These are phyloP conservation scores for Drosophila murphyi DNA, from an alignment of 1,140 invertebrate genomes.

Conservation along the genomic window DNA sequence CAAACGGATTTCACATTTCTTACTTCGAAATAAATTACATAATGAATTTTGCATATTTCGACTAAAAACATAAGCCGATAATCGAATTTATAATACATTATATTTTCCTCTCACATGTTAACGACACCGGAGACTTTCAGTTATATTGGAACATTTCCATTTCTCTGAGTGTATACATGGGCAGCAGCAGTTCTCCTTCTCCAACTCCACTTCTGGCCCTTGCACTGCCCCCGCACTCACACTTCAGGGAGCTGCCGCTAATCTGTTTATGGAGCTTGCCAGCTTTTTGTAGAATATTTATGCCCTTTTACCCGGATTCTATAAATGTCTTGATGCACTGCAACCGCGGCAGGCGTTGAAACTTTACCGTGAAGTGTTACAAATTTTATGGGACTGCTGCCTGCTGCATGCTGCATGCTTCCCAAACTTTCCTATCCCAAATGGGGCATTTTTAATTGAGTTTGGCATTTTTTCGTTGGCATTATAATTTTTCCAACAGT, in stretches of 20 bases:
- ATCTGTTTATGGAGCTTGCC: conserved; percentile 72
- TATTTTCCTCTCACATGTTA: too few species aligned
- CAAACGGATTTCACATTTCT: too few species aligned
- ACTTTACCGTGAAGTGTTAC: conserved; percentile 67
- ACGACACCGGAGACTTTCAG: too few species aligned
- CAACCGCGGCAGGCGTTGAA: conserved; percentile 11
- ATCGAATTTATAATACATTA: too few species aligned
- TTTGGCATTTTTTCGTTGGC: conserved; percentile 41
- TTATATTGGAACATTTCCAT: background rate
- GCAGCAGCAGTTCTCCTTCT: background rate
- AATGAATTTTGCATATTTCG: too few species aligned
- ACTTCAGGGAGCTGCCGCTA: conserved; percentile 46
- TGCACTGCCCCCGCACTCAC: background rate
- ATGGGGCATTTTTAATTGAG: conserved; percentile 47
- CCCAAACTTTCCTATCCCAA: conserved; percentile 6
- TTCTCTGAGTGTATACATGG: background rate
- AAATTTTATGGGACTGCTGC: conserved; percentile 61
- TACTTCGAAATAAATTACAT: too few species aligned
- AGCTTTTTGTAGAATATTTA: conserved; percentile 45
- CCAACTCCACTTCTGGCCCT: background rate
- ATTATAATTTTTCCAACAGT: conserved; percentile 46
- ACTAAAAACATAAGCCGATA: too few species aligned
- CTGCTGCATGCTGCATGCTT: background rate
- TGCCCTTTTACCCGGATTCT: conserved; percentile 56
- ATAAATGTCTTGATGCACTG: conserved; percentile 62